Evolutionary conservation across 1,140 invertebrate genomes (phyloP), one percentile per base, ranked within the genome.

Genomic region (Anastatus disparis): DNA sequence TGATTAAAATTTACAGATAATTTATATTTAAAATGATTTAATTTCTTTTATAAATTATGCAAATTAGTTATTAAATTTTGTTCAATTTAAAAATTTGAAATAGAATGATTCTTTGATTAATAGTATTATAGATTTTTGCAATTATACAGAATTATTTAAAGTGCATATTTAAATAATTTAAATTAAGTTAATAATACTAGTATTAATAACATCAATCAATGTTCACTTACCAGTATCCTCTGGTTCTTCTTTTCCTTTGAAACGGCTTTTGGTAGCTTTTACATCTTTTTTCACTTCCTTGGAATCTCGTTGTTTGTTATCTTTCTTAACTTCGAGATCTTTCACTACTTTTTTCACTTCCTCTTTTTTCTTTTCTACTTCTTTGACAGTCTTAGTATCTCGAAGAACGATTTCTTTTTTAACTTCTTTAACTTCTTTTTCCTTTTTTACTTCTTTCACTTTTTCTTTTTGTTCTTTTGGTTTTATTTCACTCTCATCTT

Each of bases 401-500:
- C 87, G 87, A 3, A 81, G 71, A 1, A 70, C 35, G 9, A 72
- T 75, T 53, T 89, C 87, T 72, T 87, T 88, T 73, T 87, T 88
- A 4, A 77, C 70, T 15, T 86, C 84, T 58, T 84, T 86, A 0
- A 76, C 48, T 55, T 88, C 87, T 73, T 87, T 88, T 4, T 86
- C 82, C 64, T 87, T 86, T 59, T 87, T 89, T 3, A 82, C 75
- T 68, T 88, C 86, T 42, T 84, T 85, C 9, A 81, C 78, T 61
- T 82, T 84, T 56, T 88, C 87, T 70, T 85, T 84, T 48, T 73
- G 61, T 31, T 85, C 82, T 65, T 83, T 83, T 26, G 75, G 67
- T 72, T 87, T 87, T 6, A 71, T 71, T 22, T 89, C 87, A 13
- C 66, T 42, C 56, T 87, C 84, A 17, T 90, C 89, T 70, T 89